Evolutionary conservation across 2,888 invertebrate species (phyloP).

Genomic region (Gymnocheta viridis): DNA sequence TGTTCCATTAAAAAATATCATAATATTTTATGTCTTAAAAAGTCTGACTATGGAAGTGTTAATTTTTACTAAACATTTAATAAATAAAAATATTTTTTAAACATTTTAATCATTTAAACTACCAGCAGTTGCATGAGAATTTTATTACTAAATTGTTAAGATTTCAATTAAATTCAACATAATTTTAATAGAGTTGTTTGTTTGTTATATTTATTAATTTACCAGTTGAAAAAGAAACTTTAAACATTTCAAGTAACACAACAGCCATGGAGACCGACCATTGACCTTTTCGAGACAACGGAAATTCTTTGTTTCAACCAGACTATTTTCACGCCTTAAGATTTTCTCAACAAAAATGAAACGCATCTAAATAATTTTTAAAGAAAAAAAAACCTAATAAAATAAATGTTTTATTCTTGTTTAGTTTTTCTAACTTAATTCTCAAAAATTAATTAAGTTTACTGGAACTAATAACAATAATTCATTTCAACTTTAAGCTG

Average conservation of each 20-base stretch:
- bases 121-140: not conserved
- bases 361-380: not conserved
- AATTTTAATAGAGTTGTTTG: not conserved
- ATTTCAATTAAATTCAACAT: not conserved
- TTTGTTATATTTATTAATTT: not conserved
- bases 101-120: not conserved
- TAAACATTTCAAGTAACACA: not conserved
- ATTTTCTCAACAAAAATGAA: constrained; percentile 9
- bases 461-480: constrained; percentile 53
- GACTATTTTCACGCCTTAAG: constrained; percentile 22
- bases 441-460: constrained; percentile 37
- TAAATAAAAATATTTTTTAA: not conserved
- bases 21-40: too few relatives aligned
- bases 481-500: not conserved
- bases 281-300: constrained; percentile 57
- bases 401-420: not conserved
- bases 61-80: too few relatives aligned
- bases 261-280: constrained; percentile 16
- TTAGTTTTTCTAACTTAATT: not conserved
- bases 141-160: not conserved
- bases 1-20: too few relatives aligned
- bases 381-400: not conserved
- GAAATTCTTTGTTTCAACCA: constrained; percentile 45
- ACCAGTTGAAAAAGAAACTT: not conserved
- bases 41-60: too few relatives aligned